These are phyloP conservation scores for Elgaria multicarinata DNA, from an alignment of 2,113 vertebrate genomes.

Conservation along the genomic window DNA sequence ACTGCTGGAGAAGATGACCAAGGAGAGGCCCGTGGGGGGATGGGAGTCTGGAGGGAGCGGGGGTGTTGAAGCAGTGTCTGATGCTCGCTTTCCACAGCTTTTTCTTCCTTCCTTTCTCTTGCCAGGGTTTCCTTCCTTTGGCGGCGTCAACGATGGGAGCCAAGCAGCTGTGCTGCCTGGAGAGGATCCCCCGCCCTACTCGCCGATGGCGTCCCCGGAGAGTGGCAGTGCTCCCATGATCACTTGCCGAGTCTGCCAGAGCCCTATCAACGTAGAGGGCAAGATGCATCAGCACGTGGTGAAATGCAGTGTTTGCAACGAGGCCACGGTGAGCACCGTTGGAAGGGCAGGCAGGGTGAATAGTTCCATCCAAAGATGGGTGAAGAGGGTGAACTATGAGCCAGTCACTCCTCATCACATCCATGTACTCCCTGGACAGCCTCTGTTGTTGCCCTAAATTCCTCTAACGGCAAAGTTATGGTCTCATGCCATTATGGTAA, in stretches of 20 bases:
- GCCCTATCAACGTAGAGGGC: conserved; percentile 92
- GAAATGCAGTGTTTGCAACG: conserved; percentile 93
- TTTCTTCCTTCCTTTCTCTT: conserved; percentile 31
- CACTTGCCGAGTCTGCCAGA: conserved; percentile 91
- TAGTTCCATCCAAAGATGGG: background rate
- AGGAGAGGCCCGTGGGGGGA: background rate
- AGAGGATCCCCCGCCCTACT: conserved; percentile 92
- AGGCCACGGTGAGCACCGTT: conserved; percentile 85
- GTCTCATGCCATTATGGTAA: background rate
- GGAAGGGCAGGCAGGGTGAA: too few relatives aligned
- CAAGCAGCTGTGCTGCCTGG: conserved; percentile 87
- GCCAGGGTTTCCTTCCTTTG: conserved; percentile 85
- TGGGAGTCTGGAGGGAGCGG: background rate
- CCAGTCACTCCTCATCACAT: background rate
- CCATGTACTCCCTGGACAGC: background rate
- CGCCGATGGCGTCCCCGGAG: conserved; percentile 89
- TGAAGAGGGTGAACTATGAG: background rate
- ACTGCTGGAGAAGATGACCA: too few relatives aligned
- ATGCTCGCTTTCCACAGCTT: background rate
- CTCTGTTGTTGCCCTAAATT: background rate
- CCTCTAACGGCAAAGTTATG: background rate
- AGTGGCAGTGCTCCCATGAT: conserved; percentile 90
- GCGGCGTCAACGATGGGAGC: conserved; percentile 56
- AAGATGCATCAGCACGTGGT: conserved; percentile 95
- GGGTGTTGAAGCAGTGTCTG: too few relatives aligned